phyloP scores from a whole-genome alignment of 2,113 vertebrate species.

The Polyodon spathula region DNA sequence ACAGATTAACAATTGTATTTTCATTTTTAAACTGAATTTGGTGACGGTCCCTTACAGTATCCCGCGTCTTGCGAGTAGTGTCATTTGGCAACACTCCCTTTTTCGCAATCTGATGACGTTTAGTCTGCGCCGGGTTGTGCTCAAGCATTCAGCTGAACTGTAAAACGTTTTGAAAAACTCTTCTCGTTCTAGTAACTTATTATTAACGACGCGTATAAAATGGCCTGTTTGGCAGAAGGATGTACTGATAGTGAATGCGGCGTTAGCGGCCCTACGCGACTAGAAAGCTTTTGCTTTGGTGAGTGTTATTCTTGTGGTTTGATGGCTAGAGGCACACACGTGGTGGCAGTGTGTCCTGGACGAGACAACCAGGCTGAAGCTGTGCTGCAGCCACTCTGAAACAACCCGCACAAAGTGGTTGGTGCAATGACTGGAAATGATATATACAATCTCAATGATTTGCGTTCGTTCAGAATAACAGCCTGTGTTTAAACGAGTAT shows the following conservation, averaged over 20 bases:
- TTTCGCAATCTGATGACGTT: constrained; percentile 6
- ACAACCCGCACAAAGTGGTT: too few relatives aligned
- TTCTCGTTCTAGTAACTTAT: background rate
- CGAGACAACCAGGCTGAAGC: too few relatives aligned
- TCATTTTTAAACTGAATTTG: too few relatives aligned
- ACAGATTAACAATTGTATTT: too few relatives aligned
- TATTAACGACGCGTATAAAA: constrained; percentile 19
- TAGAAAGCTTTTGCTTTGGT: constrained; percentile 65
- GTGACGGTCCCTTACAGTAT: too few relatives aligned
- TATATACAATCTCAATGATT: too few relatives aligned
- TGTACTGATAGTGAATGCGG: constrained; percentile 12
- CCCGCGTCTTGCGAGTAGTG: too few relatives aligned
- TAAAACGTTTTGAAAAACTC: background rate
- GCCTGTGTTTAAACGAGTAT: too few relatives aligned
- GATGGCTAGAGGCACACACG: constrained; percentile 30
- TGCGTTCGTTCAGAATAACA: too few relatives aligned
- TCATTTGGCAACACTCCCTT: background rate
- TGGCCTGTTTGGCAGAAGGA: constrained; percentile 46
- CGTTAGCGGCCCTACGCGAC: constrained; percentile 27
- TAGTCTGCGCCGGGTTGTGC: constrained; percentile 10
- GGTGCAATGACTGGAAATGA: too few relatives aligned
- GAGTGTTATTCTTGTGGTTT: constrained; percentile 30
- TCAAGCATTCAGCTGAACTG: constrained; percentile 10
- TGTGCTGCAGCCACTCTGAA: too few relatives aligned
- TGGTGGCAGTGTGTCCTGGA: constrained; percentile 28